Evolutionary conservation across 2,113 vertebrate species (phyloP).

Genomic region (Spheniscus mendiculus): DNA sequence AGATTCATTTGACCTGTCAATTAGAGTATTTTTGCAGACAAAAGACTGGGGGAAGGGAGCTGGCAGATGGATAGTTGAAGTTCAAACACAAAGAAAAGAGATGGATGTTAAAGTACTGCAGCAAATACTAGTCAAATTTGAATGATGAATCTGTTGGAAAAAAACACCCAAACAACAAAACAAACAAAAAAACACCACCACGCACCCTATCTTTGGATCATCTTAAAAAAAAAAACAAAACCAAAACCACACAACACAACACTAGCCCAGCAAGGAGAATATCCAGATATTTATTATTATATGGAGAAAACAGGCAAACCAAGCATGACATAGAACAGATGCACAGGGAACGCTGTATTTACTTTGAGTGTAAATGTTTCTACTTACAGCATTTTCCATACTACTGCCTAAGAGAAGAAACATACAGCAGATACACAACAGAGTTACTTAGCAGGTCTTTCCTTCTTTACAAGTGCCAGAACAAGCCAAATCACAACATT

Average conservation of each 20-base stretch:
- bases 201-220: neutral
- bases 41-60: constrained; percentile 51
- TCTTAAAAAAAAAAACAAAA: neutral
- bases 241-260: neutral
- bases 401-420: neutral
- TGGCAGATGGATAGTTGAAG: neutral
- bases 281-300: neutral
- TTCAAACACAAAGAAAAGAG: neutral
- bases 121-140: neutral
- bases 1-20: constrained; percentile 42
- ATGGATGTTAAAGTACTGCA: neutral
- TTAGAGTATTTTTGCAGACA: constrained; percentile 49
- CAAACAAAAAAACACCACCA: neutral
- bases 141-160: neutral
- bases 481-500: neutral
- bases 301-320: neutral
- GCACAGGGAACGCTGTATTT: neutral
- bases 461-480: neutral
- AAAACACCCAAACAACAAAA: neutral
- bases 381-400: neutral
- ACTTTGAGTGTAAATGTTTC: neutral
- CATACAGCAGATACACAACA: neutral
- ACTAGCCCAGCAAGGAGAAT: neutral
- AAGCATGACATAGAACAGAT: neutral
- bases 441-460: neutral